A percentile compares a stretch with the other conserved stretches of the same genome.
phyloP scores from a whole-genome alignment of 2,113 vertebrate species.

The Siniperca chuatsi region DNA sequence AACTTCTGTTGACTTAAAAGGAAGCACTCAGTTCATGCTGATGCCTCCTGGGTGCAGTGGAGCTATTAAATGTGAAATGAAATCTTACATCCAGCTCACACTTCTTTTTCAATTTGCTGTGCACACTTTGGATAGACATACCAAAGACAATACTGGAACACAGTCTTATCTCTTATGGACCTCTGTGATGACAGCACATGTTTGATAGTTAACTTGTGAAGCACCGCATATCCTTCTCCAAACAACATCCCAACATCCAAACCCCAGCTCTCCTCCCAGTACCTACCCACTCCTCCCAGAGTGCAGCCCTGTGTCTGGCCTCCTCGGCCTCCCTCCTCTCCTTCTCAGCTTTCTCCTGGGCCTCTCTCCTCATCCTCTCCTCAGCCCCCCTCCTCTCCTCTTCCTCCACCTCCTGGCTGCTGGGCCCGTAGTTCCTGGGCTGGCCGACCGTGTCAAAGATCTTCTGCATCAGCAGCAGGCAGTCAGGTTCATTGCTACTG shows the following conservation, averaged over 20 bases:
- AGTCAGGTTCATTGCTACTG: constrained; percentile 82
- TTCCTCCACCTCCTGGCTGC: constrained; percentile 83
- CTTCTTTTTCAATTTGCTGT: not conserved
- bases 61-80: not conserved
- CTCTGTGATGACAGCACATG: not conserved
- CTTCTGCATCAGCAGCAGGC: constrained; percentile 82
- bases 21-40: no score
- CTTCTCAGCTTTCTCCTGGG: constrained; percentile 70
- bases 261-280: not conserved
- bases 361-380: constrained; percentile 80
- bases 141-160: not conserved
- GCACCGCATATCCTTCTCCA: not conserved
- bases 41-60: not conserved
- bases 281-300: constrained; percentile 92
- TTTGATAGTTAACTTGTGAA: not conserved
- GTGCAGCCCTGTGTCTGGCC: constrained; percentile 78
- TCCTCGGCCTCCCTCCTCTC: constrained; percentile 84
- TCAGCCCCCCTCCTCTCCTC: constrained; percentile 81
- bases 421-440: constrained; percentile 88
- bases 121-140: no score
- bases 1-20: not conserved
- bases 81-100: not conserved
- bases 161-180: not conserved
- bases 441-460: constrained; percentile 86
- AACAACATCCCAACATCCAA: not conserved